These are phyloP conservation scores for Macrostomum cliftonense DNA, from an alignment of 2,888 invertebrate genomes.

Conservation along the genomic window DNA sequence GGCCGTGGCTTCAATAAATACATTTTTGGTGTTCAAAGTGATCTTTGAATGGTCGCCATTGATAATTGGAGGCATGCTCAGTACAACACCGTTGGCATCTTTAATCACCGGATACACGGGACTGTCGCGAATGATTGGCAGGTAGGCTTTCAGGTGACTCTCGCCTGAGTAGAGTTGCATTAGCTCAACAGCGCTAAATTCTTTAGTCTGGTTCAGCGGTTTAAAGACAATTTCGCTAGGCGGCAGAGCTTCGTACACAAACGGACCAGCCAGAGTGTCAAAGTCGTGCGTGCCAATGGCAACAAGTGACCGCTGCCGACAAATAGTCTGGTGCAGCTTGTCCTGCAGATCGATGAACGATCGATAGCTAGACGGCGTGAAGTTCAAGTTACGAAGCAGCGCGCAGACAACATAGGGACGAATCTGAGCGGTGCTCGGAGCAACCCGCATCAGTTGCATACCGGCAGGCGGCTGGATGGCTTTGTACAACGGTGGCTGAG, in stretches of 20 bases:
- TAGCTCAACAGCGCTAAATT: slow-evolving; percentile 60
- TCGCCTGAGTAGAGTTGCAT: slow-evolving; percentile 77
- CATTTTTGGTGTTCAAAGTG: slow-evolving; percentile 71
- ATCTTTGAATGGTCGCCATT: slow-evolving; percentile 87
- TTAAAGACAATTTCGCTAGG: slow-evolving; percentile 67
- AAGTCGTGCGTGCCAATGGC: slow-evolving; percentile 95
- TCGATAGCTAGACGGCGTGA: slow-evolving; percentile 40
- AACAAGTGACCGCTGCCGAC: slow-evolving; percentile 63
- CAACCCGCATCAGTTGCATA: not conserved
- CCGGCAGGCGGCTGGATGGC: not conserved
- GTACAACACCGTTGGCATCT: slow-evolving; percentile 65
- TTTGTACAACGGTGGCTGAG: not conserved
- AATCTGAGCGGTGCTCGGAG: slow-evolving; percentile 23
- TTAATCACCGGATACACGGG: slow-evolving; percentile 83
- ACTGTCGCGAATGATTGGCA: slow-evolving; percentile 76
- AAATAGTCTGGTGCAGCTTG: slow-evolving; percentile 92
- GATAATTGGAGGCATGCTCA: slow-evolving; percentile 92
- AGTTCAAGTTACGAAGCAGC: slow-evolving; percentile 62
- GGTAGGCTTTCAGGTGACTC: slow-evolving; percentile 75
- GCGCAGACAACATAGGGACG: slow-evolving; percentile 64
- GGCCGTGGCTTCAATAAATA: slow-evolving; percentile 92
- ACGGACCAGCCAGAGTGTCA: slow-evolving; percentile 67
- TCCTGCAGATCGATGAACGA: slow-evolving; percentile 72
- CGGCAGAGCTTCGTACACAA: slow-evolving; percentile 69
- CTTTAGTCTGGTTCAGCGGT: slow-evolving; percentile 70